phyloP scores from a whole-genome alignment of 2,113 vertebrate species.

The Apodemus speciosus region DNA sequence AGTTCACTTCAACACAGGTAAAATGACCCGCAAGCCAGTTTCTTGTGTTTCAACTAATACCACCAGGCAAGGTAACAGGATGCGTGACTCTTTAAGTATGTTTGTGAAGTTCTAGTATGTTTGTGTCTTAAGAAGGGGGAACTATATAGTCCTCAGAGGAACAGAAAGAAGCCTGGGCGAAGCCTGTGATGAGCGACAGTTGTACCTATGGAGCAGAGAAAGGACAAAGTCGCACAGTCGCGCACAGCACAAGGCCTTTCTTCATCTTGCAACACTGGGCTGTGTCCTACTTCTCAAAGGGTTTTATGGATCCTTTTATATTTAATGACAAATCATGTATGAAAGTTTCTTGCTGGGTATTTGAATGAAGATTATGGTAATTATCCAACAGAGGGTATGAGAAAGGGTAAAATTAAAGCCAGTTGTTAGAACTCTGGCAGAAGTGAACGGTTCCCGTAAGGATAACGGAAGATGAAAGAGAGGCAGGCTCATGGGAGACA shows the following conservation, averaged over 20 bases:
- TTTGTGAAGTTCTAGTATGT: background rate
- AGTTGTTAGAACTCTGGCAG: background rate
- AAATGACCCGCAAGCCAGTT: background rate
- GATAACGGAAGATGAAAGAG: background rate
- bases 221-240: background rate
- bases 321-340: constrained; percentile 35
- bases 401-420: constrained; percentile 49
- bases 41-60: background rate
- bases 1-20: background rate
- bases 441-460: background rate
- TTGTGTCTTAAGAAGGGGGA: constrained; percentile 29
- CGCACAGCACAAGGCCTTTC: background rate
- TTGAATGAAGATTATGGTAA: constrained; percentile 32
- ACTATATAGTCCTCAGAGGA: background rate
- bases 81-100: background rate
- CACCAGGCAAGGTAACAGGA: background rate
- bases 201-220: background rate
- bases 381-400: constrained; percentile 7
- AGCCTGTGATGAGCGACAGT: background rate
- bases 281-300: constrained; percentile 18
- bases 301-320: constrained; percentile 13
- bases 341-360: background rate
- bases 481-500: no score
- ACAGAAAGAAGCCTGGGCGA: background rate
- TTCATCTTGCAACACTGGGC: background rate